Percentiles rank a stretch among this genome's conserved stretches.
These are phyloP conservation scores for Cervus canadensis DNA, from an alignment of 2,113 vertebrate species.

Conservation along the genomic window DNA sequence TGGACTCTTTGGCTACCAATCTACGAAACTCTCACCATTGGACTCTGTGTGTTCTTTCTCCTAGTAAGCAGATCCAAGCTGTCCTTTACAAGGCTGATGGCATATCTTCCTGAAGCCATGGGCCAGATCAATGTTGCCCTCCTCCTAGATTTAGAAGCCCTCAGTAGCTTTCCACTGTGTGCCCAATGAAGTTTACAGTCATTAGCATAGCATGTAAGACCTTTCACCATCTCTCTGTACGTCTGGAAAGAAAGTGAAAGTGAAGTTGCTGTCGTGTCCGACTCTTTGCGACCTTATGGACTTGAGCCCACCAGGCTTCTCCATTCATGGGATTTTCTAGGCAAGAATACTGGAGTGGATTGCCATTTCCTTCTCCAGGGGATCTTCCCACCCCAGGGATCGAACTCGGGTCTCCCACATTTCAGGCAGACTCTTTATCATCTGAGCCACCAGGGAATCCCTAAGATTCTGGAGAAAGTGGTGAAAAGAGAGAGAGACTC, in stretches of 20 bases:
- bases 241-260: not conserved
- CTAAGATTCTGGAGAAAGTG: not conserved
- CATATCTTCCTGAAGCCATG: not conserved
- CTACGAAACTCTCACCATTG: not conserved
- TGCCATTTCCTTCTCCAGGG: not conserved
- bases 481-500: not conserved
- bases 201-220: accelerated
- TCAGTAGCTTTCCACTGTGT: not conserved
- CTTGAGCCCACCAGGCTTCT: not conserved
- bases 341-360: not conserved
- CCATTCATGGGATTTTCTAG: not conserved
- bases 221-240: accelerated
- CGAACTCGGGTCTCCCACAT: not conserved
- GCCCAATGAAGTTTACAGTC: accelerated
- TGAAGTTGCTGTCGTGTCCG: not conserved
- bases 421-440: not conserved
- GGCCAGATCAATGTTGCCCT: not conserved
- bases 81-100: no score
- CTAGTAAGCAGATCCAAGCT: not conserved
- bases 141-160: not conserved
- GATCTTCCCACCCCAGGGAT: not conserved
- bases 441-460: not conserved
- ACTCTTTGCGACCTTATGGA: not conserved
- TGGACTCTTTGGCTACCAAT: no score
- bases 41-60: not conserved